phyloP scores from a whole-genome alignment of 1,140 invertebrate genomes.

The Temnothorax longispinosus region DNA sequence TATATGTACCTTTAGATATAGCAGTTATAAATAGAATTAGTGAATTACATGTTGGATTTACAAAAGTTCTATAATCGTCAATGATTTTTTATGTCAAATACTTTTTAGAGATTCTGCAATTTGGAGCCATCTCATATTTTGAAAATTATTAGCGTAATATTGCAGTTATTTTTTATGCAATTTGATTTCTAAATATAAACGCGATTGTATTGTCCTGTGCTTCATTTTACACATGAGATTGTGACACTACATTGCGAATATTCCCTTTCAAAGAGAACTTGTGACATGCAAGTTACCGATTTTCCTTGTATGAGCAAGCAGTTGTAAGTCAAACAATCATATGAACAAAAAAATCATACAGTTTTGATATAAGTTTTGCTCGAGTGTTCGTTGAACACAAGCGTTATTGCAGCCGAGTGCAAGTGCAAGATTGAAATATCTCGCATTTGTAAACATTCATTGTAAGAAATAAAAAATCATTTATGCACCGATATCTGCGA shows the following conservation, averaged over 20 bases:
- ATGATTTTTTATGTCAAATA: background rate
- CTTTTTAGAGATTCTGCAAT: background rate
- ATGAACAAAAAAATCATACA: background rate
- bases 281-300: background rate
- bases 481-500: background rate
- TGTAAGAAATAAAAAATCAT: background rate
- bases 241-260: background rate
- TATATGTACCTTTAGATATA: background rate
- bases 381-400: background rate
- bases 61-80: background rate
- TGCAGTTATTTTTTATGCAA: background rate
- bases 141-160: background rate
- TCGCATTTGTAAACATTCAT: background rate
- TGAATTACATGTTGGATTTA: background rate
- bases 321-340: background rate
- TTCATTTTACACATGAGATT: background rate
- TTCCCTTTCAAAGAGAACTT: constrained; percentile 2
- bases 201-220: background rate
- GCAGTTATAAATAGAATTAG: background rate
- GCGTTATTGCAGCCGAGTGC: background rate
- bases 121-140: background rate
- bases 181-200: background rate
- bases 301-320: background rate
- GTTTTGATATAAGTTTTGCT: background rate
- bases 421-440: background rate